These are phyloP conservation scores for Glaucidium brasilianum DNA, from an alignment of 2,113 vertebrate genomes.

Conservation along the genomic window DNA sequence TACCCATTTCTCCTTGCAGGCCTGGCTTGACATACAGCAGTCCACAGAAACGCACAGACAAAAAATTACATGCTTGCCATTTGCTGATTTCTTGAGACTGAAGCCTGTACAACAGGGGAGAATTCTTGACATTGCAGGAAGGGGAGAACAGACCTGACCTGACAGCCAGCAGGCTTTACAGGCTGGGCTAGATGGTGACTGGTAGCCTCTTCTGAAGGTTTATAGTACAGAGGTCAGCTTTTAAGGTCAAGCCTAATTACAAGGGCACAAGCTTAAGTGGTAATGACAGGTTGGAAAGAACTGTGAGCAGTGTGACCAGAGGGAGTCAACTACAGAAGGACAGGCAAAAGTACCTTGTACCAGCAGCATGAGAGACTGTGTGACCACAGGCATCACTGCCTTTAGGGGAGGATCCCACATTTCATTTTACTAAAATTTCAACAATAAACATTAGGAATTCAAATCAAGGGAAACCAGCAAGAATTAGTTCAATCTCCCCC, in stretches of 20 bases:
- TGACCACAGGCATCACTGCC: fast-evolving
- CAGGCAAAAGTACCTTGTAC: background rate
- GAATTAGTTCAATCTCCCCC: background rate
- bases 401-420: background rate
- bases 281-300: background rate
- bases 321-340: background rate
- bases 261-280: background rate
- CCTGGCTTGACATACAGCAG: background rate
- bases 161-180: background rate
- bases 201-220: background rate
- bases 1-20: background rate
- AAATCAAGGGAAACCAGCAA: background rate
- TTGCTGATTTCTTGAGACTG: background rate
- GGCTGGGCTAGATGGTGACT: background rate
- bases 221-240: background rate
- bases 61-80: fast-evolving
- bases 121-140: background rate
- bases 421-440: background rate
- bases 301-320: background rate
- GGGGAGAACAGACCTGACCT: background rate
- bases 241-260: background rate
- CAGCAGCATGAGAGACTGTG: background rate
- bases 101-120: background rate
- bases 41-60: background rate
- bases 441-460: background rate